phyloP scores from a whole-genome alignment of 1,140 invertebrate species.

The Anastrepha ludens region DNA sequence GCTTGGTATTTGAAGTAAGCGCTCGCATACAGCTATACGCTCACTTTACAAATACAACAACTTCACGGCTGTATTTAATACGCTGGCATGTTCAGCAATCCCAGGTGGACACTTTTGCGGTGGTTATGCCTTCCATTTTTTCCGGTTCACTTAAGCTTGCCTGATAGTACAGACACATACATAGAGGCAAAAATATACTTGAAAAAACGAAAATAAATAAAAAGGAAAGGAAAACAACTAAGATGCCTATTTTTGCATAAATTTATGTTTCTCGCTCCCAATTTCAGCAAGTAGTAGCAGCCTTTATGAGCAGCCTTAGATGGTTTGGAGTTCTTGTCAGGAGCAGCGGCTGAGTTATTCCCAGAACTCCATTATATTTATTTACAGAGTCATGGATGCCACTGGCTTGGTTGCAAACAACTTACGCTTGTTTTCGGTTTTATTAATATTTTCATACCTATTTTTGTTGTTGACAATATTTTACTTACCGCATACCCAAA shows the following conservation, averaged over 20 bases:
- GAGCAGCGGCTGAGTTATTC: neutral
- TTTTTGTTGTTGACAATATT: slow-evolving; percentile 3
- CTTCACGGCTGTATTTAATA: no score
- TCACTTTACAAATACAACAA: no score
- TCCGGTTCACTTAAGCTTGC: neutral
- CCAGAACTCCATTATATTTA: neutral
- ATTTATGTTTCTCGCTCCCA: neutral
- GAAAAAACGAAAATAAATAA: no score
- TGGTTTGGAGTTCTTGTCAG: neutral
- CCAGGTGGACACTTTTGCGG: neutral
- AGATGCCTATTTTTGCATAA: neutral
- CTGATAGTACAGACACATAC: no score
- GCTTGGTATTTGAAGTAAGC: neutral
- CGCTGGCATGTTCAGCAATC: neutral
- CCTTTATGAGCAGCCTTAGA: neutral
- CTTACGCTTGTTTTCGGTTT: neutral
- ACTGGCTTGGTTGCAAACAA: neutral
- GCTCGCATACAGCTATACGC: no score
- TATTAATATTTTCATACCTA: neutral
- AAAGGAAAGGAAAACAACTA: no score
- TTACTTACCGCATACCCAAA: neutral
- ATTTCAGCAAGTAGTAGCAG: neutral
- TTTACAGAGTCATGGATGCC: neutral
- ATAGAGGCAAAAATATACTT: no score
- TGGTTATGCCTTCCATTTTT: neutral